phyloP scores from a whole-genome alignment of 2,888 invertebrate species.

The Cataglyphis altisquamis region DNA sequence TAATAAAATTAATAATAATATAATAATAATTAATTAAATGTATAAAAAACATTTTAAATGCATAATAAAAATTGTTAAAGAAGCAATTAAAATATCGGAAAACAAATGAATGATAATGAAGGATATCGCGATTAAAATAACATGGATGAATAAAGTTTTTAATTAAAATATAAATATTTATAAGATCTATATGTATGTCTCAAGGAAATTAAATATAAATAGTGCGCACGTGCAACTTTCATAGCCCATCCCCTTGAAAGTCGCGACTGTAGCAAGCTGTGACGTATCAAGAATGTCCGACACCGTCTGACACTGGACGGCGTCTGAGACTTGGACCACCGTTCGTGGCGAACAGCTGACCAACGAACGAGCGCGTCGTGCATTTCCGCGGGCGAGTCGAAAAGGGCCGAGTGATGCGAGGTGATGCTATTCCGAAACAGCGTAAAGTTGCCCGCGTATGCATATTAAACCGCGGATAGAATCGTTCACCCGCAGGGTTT shows the following conservation, averaged over 20 bases:
- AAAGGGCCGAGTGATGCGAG: background rate
- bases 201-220: background rate
- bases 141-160: background rate
- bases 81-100: background rate
- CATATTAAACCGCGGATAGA: background rate
- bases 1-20: background rate
- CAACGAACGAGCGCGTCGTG: background rate
- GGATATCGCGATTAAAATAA: background rate
- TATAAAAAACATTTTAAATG: background rate
- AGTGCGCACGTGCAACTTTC: background rate
- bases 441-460: background rate
- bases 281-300: background rate
- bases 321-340: background rate
- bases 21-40: no score
- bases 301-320: background rate
- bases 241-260: background rate
- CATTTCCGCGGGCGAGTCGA: slow-evolving; percentile 17
- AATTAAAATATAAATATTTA: background rate
- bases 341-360: background rate
- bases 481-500: background rate
- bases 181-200: background rate
- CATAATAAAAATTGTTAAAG: background rate
- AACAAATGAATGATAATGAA: background rate
- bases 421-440: background rate
- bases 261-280: background rate